Evolutionary conservation across 2,888 invertebrate genomes (phyloP).

Genomic region (Drosophila fulvimacula): DNA sequence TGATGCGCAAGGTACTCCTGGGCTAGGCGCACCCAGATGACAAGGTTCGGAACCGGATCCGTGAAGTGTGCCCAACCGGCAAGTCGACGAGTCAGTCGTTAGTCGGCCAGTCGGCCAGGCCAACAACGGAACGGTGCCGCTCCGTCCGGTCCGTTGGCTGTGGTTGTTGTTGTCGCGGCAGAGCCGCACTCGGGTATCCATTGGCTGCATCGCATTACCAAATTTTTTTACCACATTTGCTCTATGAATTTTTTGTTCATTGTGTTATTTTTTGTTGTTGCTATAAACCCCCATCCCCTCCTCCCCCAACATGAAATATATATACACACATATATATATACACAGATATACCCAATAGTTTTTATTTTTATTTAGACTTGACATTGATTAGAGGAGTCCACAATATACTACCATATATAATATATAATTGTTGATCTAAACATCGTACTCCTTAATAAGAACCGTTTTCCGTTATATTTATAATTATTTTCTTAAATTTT

Average conservation of each 20-base stretch:
- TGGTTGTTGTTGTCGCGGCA: constrained; percentile 25
- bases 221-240: constrained; percentile 32
- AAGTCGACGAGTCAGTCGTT: constrained; percentile 18
- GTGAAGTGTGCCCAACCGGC: constrained; percentile 25
- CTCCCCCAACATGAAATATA: constrained; percentile 27
- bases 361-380: background rate
- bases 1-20: constrained; percentile 95
- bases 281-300: constrained; percentile 24
- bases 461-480: background rate
- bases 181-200: constrained; percentile 46
- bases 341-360: background rate
- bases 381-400: constrained; percentile 2
- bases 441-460: background rate
- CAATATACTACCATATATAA: background rate
- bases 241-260: constrained; percentile 33
- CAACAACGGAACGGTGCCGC: constrained; percentile 25
- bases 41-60: constrained; percentile 16
- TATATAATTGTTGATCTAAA: background rate
- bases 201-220: constrained; percentile 48
- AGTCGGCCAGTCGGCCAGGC: constrained; percentile 29
- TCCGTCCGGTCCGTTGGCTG: constrained; percentile 35
- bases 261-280: constrained; percentile 39
- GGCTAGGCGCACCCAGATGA: constrained; percentile 86
- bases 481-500: too few relatives aligned
- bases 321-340: constrained; percentile 13